Percentiles rank a stretch among this genome's conserved stretches.
phyloP scores from a whole-genome alignment of 2,113 vertebrate genomes.

The Podiceps cristatus region DNA sequence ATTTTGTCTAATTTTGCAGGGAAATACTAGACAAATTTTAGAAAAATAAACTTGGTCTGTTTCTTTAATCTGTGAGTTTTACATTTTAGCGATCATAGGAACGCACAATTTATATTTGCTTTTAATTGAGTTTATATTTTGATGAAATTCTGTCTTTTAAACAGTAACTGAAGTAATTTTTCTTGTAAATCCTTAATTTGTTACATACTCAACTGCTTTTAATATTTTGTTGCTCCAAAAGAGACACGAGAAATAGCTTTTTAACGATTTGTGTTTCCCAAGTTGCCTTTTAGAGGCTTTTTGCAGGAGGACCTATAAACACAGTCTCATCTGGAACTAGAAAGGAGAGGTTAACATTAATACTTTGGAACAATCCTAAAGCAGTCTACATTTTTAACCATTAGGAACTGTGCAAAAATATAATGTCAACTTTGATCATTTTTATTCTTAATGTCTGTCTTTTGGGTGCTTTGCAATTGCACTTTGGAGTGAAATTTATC shows the following conservation, averaged over 20 bases:
- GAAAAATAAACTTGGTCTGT: background rate
- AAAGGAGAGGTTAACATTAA: background rate
- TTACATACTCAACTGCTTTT: background rate
- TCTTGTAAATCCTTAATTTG: background rate
- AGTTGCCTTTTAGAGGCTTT: background rate
- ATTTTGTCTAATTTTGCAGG: background rate
- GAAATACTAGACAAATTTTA: background rate
- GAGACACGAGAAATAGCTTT: background rate
- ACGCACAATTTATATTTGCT: background rate
- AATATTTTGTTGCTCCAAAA: background rate
- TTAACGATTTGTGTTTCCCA: background rate
- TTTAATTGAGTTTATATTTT: background rate
- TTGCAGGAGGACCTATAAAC: background rate
- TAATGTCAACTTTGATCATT: background rate
- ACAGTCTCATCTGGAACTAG: background rate
- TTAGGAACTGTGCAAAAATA: background rate
- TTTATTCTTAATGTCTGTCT: background rate
- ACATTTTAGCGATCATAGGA: background rate
- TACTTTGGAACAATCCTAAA: background rate
- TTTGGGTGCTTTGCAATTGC: background rate
- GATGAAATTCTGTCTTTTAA: background rate
- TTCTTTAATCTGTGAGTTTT: background rate
- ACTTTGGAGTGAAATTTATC: background rate
- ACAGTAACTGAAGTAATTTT: background rate
- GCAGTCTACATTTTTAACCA: background rate